phyloP scores from a whole-genome alignment of 2,888 invertebrate species.

The Cheilosia vernalis region DNA sequence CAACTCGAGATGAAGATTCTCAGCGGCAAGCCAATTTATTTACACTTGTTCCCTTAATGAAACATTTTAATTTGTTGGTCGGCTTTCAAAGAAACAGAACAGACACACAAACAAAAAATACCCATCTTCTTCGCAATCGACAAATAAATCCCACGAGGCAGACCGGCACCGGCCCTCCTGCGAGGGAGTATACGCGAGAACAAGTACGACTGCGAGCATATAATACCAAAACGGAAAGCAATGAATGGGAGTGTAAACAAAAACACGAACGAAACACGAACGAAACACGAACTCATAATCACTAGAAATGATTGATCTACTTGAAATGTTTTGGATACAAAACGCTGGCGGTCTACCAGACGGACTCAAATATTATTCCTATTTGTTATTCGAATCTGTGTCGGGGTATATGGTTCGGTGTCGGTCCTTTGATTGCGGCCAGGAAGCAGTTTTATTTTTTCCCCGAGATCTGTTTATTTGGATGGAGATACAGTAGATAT shows the following conservation, averaged over 20 bases:
- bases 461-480: constrained; percentile 56
- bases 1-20: constrained; percentile 52
- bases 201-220: neutral
- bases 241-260: constrained; percentile 63
- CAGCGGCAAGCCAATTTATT: constrained; percentile 73
- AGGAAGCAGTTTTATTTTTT: constrained; percentile 61
- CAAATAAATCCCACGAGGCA: constrained; percentile 46
- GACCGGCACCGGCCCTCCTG: neutral
- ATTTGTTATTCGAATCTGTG: constrained; percentile 49
- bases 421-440: constrained; percentile 72
- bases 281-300: constrained; percentile 66
- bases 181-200: neutral
- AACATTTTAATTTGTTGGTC: constrained; percentile 63
- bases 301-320: constrained; percentile 73
- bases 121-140: constrained; percentile 17
- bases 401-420: constrained; percentile 40
- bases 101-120: neutral
- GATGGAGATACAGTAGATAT: constrained; percentile 44
- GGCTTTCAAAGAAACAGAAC: constrained; percentile 54
- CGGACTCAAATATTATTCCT: constrained; percentile 67
- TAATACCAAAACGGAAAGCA: constrained; percentile 23
- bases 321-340: constrained; percentile 75
- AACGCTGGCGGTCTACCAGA: constrained; percentile 69
- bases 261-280: constrained; percentile 50
- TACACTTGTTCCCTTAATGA: constrained; percentile 71